Evolutionary conservation across 2,888 invertebrate species (phyloP).

Genomic region (Agrypnus murinus): DNA sequence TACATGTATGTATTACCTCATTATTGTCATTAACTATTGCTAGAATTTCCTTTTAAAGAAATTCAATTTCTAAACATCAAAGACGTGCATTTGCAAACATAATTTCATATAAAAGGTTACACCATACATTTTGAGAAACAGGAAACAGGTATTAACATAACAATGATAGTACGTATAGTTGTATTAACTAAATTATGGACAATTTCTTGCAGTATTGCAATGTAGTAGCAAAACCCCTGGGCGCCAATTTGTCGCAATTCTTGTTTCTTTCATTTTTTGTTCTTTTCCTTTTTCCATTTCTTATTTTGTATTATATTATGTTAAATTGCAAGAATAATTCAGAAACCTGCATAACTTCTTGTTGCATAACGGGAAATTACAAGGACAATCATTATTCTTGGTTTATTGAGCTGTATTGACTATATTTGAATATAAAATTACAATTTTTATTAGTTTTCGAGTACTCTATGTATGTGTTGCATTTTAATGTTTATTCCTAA

Average conservation of each 20-base stretch:
- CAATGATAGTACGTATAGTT: neutral
- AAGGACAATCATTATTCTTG: constrained; percentile 31
- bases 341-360: constrained; percentile 35
- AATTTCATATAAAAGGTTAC: neutral
- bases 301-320: no score
- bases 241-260: constrained; percentile 30
- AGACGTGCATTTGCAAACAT: no score
- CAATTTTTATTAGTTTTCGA: no score
- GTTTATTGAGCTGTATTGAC: no score
- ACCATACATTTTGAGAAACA: neutral
- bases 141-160: constrained; percentile 14
- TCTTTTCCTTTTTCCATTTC: neutral
- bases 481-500: no score
- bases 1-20: no score
- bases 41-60: no score
- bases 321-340: constrained; percentile 27
- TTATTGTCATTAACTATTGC: no score
- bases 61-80: no score
- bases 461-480: no score
- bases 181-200: constrained; percentile 26
- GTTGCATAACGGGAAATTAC: constrained; percentile 38
- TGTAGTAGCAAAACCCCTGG: constrained; percentile 20
- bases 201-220: constrained; percentile 8
- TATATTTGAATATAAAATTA: no score
- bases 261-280: neutral